These are phyloP conservation scores for Chloebia gouldiae DNA, from an alignment of 2,113 vertebrate species.

Conservation along the genomic window DNA sequence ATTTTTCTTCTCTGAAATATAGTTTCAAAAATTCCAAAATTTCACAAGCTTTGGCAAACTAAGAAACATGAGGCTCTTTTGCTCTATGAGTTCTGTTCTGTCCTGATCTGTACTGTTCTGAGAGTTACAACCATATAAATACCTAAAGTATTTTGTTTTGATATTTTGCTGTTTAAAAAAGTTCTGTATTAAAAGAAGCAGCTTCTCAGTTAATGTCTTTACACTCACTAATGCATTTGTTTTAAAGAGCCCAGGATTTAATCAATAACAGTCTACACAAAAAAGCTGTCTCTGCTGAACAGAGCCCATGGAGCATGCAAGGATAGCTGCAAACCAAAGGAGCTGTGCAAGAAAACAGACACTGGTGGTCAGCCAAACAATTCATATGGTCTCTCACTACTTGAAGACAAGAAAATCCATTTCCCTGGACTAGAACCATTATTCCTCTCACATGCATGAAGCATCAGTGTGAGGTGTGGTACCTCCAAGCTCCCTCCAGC, in stretches of 20 bases:
- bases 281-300: not conserved
- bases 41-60: not conserved
- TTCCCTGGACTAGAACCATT: not conserved
- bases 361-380: not conserved
- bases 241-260: not conserved
- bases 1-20: not conserved
- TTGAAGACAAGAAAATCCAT: not conserved
- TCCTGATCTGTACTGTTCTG: not conserved
- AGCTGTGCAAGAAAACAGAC: not conserved
- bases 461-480: not conserved
- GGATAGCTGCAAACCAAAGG: not conserved
- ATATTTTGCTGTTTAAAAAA: not conserved
- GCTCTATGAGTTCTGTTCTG: not conserved
- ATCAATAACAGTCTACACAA: not conserved
- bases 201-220: not conserved
- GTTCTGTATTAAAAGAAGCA: not conserved
- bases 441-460: not conserved
- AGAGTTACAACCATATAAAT: not conserved
- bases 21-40: not conserved
- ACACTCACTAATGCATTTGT: not conserved
- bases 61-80: not conserved
- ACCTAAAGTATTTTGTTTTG: not conserved
- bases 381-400: not conserved
- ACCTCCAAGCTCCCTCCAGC: not conserved
- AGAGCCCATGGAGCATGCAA: not conserved